Evolutionary conservation across 2,888 invertebrate genomes (phyloP).

Genomic region (Trachelus iudaicus): DNA sequence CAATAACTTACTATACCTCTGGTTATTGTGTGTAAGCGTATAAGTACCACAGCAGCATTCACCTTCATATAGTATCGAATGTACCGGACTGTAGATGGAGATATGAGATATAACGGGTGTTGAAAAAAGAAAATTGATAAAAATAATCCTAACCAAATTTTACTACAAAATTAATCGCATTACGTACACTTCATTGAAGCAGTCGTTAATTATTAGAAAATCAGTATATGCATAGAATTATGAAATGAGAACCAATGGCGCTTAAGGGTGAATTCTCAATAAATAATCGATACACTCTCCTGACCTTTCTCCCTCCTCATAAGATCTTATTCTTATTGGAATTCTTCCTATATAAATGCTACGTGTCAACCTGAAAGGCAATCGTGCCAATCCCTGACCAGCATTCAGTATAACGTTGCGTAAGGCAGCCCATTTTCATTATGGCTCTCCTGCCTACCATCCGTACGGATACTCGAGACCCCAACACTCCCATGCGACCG

Average conservation of each 20-base stretch:
- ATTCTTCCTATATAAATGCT: conserved; percentile 38
- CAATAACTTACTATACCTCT: conserved; percentile 27
- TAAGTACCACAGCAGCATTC: background rate
- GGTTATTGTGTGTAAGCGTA: background rate
- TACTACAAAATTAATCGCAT: background rate
- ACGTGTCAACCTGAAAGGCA: conserved; percentile 48
- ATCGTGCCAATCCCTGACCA: conserved; percentile 36
- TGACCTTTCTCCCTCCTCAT: background rate
- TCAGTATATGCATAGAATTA: background rate
- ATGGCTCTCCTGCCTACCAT: background rate
- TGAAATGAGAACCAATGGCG: background rate
- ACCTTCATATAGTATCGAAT: background rate
- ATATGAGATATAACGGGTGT: background rate
- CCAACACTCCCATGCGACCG: conserved; percentile 29
- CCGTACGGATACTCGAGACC: conserved; percentile 15
- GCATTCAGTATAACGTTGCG: conserved; percentile 37
- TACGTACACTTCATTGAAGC: background rate
- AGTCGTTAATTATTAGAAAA: background rate
- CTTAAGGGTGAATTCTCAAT: background rate
- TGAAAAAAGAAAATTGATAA: background rate
- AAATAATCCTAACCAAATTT: background rate
- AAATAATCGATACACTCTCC: background rate
- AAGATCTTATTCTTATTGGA: background rate
- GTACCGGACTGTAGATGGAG: background rate
- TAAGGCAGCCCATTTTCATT: conserved; percentile 28